These are phyloP conservation scores for Rhinichthys osculus DNA, from an alignment of 2,797 vertebrate genomes.

Conservation along the genomic window DNA sequence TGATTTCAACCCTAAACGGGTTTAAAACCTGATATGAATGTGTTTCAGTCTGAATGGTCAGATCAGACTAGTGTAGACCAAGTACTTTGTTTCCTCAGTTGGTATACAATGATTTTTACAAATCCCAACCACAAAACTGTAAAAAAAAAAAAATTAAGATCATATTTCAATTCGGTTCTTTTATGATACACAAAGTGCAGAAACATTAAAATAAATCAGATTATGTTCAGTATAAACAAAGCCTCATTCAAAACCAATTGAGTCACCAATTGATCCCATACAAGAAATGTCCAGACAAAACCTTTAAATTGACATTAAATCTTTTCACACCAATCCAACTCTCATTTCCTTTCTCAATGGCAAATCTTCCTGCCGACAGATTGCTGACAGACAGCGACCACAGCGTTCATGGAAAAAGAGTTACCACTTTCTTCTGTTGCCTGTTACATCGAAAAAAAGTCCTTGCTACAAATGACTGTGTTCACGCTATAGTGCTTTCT, in stretches of 20 bases:
- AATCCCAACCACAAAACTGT: background rate
- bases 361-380: conserved; percentile 9
- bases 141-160: background rate
- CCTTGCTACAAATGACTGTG: conserved; percentile 17
- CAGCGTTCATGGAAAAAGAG: conserved; percentile 4
- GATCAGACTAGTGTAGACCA: background rate
- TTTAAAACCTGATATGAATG: background rate
- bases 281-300: background rate
- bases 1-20: background rate
- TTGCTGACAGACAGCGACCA: background rate
- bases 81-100: background rate
- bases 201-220: background rate
- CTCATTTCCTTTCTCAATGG: conserved; percentile 18
- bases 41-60: background rate
- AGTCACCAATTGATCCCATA: background rate
- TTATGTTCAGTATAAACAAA: background rate
- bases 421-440: conserved; percentile 6
- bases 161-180: background rate
- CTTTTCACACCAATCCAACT: conserved; percentile 11
- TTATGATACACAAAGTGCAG: background rate
- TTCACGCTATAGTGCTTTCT: conserved; percentile 26
- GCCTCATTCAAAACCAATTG: background rate
- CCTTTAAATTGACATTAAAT: background rate
- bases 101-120: background rate
- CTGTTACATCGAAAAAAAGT: background rate